Base-by-base conservation (phyloP, 2,113 vertebrate species). In the Jaculus jaculus region DNA sequence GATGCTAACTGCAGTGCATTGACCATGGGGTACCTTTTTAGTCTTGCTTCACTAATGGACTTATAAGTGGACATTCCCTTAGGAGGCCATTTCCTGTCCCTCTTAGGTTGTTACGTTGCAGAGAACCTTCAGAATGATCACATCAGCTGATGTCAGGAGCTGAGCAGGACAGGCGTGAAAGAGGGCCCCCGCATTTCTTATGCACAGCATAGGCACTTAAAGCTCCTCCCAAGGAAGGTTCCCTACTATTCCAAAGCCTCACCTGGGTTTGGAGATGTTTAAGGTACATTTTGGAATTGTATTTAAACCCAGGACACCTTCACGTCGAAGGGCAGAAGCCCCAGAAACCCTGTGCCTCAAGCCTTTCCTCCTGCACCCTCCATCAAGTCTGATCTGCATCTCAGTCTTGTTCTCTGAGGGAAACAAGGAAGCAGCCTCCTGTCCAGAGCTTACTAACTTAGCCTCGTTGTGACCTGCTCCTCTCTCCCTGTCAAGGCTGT, bases 51-150 rank as follows among this genome's bases (percentile, higher is more conserved):
- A 32, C 5, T 54, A 10, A 8, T 16, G 7, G 51, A 28, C 39
- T 80, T 24, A 11, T 1, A 3, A 9, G 39, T 9, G 32, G 32
- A 8, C 37, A 34, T 5, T 81, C 37, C 51, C 74, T 47, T n/a
- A 20, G 51, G 34, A 18, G 10, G 24, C 15, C 15, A 20, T 28
- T 75, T 11, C 30, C 30, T 21, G 7, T 9, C 24, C 54, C 13
- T 37, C n/a, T 71, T 2, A 63, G 24, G 54, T 21, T 17, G 20
- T 4, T 8, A 2, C 24, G 0, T 0, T 13, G 39, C 3, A 12
- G 30, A 63, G 13, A 18, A 3, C 2, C n/a, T 71, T 75, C 28
- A 39, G 15, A 47, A 1, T 0, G 3, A 37, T 30, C 39, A 54
- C 54, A 30, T 23, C 17, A 20, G 28, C 37, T 63, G 32, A 11